phyloP scores from a whole-genome alignment of 2,113 vertebrate genomes.

The Cephalopholis sonnerati region DNA sequence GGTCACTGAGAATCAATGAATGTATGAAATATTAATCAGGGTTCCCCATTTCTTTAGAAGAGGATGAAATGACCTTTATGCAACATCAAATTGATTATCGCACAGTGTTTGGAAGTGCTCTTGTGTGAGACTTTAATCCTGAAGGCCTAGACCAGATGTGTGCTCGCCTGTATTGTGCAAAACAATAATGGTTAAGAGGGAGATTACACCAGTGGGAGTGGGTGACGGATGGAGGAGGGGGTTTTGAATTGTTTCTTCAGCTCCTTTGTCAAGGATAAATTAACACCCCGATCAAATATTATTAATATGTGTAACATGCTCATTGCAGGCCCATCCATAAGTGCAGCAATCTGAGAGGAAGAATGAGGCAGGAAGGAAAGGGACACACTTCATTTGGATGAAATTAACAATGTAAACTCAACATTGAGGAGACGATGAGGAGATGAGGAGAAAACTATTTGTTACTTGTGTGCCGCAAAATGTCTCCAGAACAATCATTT shows the following conservation, averaged over 20 bases:
- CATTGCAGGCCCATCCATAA: neutral
- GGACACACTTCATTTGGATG: neutral
- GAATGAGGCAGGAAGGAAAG: neutral
- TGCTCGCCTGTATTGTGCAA: constrained; percentile 11
- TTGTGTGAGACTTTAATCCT: constrained; percentile 25
- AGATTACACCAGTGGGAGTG: neutral
- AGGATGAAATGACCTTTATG: constrained; percentile 81
- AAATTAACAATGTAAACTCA: neutral
- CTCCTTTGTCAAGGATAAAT: constrained; percentile 25
- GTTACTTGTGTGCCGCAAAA: neutral
- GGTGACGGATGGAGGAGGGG: neutral
- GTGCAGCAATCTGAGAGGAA: neutral
- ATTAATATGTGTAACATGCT: neutral
- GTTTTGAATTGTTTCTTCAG: neutral
- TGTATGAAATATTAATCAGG: constrained; percentile 80
- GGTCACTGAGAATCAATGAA: constrained; percentile 79
- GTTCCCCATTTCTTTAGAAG: constrained; percentile 75
- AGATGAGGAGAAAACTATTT: neutral
- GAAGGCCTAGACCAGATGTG: constrained; percentile 4
- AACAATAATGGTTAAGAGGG: constrained; percentile 27
- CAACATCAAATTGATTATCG: constrained; percentile 74
- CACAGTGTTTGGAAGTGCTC: constrained; percentile 47
- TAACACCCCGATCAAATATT: constrained; percentile 1
- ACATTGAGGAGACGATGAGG: neutral
- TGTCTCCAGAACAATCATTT: neutral